phyloP scores from a whole-genome alignment of 92 coral and sea anemone species.

The Zoanthus solanderi region DNA sequence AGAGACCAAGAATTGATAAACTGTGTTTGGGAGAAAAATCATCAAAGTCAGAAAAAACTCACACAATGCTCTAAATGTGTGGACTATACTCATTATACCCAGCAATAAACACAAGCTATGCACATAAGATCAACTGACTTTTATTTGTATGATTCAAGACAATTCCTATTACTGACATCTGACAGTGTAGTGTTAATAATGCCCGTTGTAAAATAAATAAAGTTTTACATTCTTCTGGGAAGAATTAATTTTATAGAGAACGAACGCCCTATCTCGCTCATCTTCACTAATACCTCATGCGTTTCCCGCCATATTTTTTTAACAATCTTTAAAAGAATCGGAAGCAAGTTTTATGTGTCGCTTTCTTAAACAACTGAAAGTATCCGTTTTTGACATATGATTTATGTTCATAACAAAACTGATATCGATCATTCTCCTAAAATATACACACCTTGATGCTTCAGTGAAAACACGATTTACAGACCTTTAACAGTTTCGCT shows the following conservation, averaged over 20 bases:
- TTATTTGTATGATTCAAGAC: conserved; percentile 22
- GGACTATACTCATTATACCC: neutral
- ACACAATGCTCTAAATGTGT: neutral
- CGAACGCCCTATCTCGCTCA: conserved; percentile 25
- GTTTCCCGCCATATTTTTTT: conserved; percentile 12
- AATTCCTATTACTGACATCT: neutral
- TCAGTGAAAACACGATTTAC: neutral
- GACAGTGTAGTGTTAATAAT: neutral
- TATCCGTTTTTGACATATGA: conserved; percentile 31
- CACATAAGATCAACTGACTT: neutral
- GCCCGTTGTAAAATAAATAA: conserved; percentile 38
- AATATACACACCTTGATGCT: conserved; percentile 11
- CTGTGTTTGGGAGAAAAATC: neutral
- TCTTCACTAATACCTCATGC: conserved; percentile 25
- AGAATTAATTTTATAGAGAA: conserved; percentile 25
- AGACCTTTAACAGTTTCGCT: neutral
- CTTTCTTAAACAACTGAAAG: conserved; percentile 35
- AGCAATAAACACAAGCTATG: too few relatives aligned
- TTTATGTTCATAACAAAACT: conserved; percentile 26
- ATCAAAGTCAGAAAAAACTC: neutral
- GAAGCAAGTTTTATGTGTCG: conserved; percentile 28
- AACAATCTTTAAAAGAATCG: conserved; percentile 40
- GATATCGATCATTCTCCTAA: conserved; percentile 16
- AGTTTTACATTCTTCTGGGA: conserved; percentile 21
- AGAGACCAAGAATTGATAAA: neutral